Evolutionary conservation across 2,113 vertebrate genomes (phyloP), one percentile per base, ranked within the genome.

Genomic region (Onychostruthus taczanowskii): DNA sequence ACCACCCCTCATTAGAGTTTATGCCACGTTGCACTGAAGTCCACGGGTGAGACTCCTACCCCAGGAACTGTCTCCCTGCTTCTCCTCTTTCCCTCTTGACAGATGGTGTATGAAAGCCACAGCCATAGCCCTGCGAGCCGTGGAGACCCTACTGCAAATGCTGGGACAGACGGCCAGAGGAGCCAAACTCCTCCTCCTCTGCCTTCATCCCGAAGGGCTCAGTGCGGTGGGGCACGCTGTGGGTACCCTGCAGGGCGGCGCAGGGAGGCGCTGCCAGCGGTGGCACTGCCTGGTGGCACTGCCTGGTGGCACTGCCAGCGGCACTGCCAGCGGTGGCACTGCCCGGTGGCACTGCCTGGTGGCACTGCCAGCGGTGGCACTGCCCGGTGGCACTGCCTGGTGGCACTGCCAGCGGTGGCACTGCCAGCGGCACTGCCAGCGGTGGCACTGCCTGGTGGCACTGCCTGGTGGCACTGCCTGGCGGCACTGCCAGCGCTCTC

Each of bases 171-270:
- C 16, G 22, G 35, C 39, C 26, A 17, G 47, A 16, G 0, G 1
- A 19, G 3, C 11, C 12, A 50, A 79, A 44, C 10, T 22, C 18
- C 44, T 46, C 44, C 41, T 58, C 31, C 47, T 62, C 26, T 21
- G 26, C 44, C 35, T 30, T 20, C 76, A 37, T 24, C 24, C 11
- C 49, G 8, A 3, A 13, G 0, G 1, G 0, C 15, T 33, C 37
- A 1, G 14, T 18, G 46, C n/a, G 16, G 44, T 0, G 8, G 26
- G 30, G 28, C 39, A 1, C 0, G 10, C 68, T 19, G 82, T 7
- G 16, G 10, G 20, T 1, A 1, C 37, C 7, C 52, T 0, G 39
- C 8, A 2, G 46, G 27, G 78, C 1, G 31, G n/a, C 2, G 0
- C 2, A 28, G 62, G 3, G 12, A 19, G 49, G 11, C 2, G 28